Evolutionary conservation across 2,888 invertebrate genomes (phyloP), one percentile per base, ranked within the genome.

Genomic region (Athalia rosae): DNA sequence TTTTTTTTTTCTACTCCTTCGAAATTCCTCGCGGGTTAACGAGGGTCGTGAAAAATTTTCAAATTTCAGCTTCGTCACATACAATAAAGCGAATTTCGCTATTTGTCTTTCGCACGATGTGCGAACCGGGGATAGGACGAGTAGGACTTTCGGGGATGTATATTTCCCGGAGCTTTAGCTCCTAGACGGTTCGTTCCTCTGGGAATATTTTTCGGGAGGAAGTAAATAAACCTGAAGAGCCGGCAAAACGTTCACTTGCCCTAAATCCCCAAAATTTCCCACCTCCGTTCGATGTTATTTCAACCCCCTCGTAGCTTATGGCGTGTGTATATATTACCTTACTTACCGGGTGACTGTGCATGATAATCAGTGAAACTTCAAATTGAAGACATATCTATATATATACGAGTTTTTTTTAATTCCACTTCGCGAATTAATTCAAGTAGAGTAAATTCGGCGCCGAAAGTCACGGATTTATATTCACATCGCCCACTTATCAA

Each of bases 101-200:
- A 71, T 71, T 71, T 71, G 58, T 71, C 58, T 71, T 71, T 58
- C 58, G 45, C 43, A 28, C 41, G 56, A 15, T 45, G 56, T 28
- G 45, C 28, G 58, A 45, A 56, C n/a, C 50, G 13, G 28, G 47
- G 6, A 64, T 64, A 28, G n/a, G 50, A 50, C 3, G 48, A 50
- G 50, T 11, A n/a, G 9, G 67, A 67, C 28, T 50, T 9, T 11
- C 28, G 2, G 28, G 28, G 28, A 28, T 28, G 28, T 28, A 28
- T 28, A 28, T 28, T 0, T 28, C 28, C 28, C 28, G 28, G 28
- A 28, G 28, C 28, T 28, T 28, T 28, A 28, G 28, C 28, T 28
- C 28, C 28, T 28, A 28, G 28, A 28, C 28, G 2, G 28, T 28
- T 53, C 7, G 53, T 56, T 56, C 58, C 15, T 48, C 28, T 15